Percentiles rank a stretch among this genome's conserved stretches.
phyloP scores from a whole-genome alignment of 2,797 vertebrate genomes.

The Steatocranus sp. region DNA sequence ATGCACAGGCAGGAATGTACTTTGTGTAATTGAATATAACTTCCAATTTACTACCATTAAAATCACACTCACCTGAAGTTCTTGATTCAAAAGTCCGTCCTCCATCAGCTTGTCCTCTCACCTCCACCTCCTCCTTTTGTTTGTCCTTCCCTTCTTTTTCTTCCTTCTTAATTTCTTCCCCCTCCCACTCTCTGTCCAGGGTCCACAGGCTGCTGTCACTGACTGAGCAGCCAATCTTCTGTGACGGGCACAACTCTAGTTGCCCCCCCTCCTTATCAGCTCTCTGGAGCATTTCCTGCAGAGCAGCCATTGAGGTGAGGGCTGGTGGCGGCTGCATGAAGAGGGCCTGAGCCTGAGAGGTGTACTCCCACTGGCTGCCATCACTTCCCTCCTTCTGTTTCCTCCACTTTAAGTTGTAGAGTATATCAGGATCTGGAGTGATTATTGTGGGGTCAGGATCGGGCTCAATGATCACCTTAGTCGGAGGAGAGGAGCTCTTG shows the following conservation, averaged over 20 bases:
- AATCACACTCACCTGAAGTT: constrained; percentile 69
- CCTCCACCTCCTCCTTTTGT: constrained; percentile 36
- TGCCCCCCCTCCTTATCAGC: constrained; percentile 71
- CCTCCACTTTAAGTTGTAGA: constrained; percentile 82
- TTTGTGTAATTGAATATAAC: background rate
- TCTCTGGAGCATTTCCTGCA: constrained; percentile 80
- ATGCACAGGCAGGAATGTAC: background rate
- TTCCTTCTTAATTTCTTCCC: constrained; percentile 18
- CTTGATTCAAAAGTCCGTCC: constrained; percentile 76
- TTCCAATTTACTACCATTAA: background rate
- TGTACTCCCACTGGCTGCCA: constrained; percentile 79
- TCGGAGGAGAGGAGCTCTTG: constrained; percentile 66
- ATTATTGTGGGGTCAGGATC: constrained; percentile 74
- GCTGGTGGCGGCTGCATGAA: constrained; percentile 76
- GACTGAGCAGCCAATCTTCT: constrained; percentile 62
- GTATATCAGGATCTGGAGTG: constrained; percentile 79
- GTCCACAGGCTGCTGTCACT: constrained; percentile 63
- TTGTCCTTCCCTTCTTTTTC: constrained; percentile 37
- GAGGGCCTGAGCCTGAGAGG: constrained; percentile 76
- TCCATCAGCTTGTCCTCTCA: constrained; percentile 71
- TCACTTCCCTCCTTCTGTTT: constrained; percentile 67
- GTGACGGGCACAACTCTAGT: constrained; percentile 45
- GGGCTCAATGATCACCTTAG: constrained; percentile 60
- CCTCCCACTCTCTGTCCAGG: constrained; percentile 49
- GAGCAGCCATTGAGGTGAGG: constrained; percentile 72